Evolutionary conservation across 2,888 invertebrate genomes (phyloP).

Genomic region (Orthosia gracilis): DNA sequence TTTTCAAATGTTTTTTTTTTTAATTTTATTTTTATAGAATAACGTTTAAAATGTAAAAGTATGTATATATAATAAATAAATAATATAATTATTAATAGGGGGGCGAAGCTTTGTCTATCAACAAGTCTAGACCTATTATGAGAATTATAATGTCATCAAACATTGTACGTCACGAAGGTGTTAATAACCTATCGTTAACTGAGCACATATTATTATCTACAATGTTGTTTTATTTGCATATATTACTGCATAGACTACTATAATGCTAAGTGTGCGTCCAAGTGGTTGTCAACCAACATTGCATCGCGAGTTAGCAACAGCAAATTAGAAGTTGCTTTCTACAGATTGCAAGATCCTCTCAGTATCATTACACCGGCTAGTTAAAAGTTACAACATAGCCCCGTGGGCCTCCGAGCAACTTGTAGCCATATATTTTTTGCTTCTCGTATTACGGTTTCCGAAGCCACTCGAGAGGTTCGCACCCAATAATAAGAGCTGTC

Average conservation of each 20-base stretch:
- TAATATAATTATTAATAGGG: no score
- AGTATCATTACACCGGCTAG: slow-evolving; percentile 56
- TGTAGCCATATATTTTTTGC: slow-evolving; percentile 62
- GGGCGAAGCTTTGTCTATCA: no score
- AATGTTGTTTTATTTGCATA: slow-evolving; percentile 3
- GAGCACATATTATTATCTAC: not conserved
- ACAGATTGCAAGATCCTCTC: slow-evolving; percentile 36
- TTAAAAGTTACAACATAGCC: slow-evolving; percentile 48
- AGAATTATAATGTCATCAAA: not conserved
- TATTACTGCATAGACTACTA: slow-evolving; percentile 4
- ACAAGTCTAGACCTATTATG: no score
- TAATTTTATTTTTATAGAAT: no score
- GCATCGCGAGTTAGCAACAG: slow-evolving; percentile 4
- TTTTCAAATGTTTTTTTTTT: no score
- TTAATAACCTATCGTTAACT: slow-evolving; percentile 20
- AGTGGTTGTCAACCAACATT: slow-evolving; percentile 22
- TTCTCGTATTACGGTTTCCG: slow-evolving; percentile 61
- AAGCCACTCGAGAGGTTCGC: slow-evolving; percentile 71
- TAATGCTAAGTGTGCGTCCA: slow-evolving; percentile 8
- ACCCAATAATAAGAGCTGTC: slow-evolving; percentile 76
- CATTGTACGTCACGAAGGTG: not conserved
- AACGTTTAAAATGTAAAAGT: no score
- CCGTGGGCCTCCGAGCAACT: slow-evolving; percentile 59
- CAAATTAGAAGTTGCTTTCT: slow-evolving; percentile 43
- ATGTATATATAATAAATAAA: no score